Base-by-base conservation (phyloP, 2,797 vertebrate genomes). In the Xyrichtys novacula region DNA sequence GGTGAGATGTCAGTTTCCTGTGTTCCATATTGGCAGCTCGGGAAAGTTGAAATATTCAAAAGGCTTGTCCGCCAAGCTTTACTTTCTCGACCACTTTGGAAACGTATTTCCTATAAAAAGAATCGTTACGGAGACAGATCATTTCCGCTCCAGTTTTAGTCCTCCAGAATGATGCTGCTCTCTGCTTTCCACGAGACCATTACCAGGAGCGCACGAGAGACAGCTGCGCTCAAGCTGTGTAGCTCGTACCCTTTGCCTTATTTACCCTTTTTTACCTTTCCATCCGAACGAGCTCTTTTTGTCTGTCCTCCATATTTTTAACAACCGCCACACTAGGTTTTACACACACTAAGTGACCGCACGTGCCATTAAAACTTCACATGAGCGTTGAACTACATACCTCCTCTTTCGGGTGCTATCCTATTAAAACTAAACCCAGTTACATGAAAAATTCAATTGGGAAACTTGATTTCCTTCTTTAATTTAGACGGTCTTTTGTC, bases 21-120 rank as follows among this genome's bases (percentile, higher is more conserved):
- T 65, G 65, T 49, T 39, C 28, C 25, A 6, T 42, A 65, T 39
- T 55, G 50, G 62, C 75, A 60, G 58, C 61, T 66, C 11, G 20
- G 69, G 58, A 76, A 82, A 81, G 65, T 50, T 84, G 20, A 66
- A 78, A 72, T 75, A 76, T 69, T 74, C 43, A 76, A 39, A 58
- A 28, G 50, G 15, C 23, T 54, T 42, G 15, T 28, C 58, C 39
- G 6, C n/a, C 39, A 39, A 36, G 29, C 44, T 48, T 16, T 53
- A 62, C 49, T 58, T 60, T 1, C 31, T 17, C 38, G 2, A n/a
- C 31, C 53, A 46, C 63, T 73, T 59, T 25, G 44, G 56, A 15
- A 49, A 71, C 49, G 17, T 36, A 32, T 56, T 16, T 52, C 32
- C 31, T 68, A 49, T 43, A 28, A 66, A 58, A 76, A 44, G 9